Evolutionary conservation across 1,140 invertebrate genomes (phyloP).

Genomic region (Drosophila watanabei): DNA sequence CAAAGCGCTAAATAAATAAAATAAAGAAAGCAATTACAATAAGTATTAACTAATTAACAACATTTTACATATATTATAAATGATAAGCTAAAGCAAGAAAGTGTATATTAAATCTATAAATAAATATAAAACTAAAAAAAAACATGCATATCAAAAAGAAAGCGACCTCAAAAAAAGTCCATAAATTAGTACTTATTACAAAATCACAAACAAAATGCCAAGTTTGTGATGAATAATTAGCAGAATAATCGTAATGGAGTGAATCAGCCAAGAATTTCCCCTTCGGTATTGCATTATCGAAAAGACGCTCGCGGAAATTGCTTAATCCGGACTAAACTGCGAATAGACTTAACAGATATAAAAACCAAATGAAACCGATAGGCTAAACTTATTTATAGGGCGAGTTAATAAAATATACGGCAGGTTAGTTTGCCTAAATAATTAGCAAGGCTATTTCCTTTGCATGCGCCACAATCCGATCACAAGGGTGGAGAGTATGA

Average conservation of each 20-base stretch:
- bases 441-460: slow-evolving; percentile 62
- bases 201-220: slow-evolving; percentile 13
- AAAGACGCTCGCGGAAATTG: background rate
- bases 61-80: background rate
- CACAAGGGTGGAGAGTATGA: slow-evolving; percentile 59
- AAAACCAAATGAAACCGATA: slow-evolving; percentile 10
- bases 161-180: slow-evolving; percentile 35
- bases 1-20: background rate
- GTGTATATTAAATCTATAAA: too few relatives aligned
- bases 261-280: slow-evolving; percentile 39
- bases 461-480: slow-evolving; percentile 27
- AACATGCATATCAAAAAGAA: slow-evolving; percentile 28
- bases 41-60: background rate
- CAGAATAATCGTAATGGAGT: slow-evolving; percentile 9
- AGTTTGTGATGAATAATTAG: slow-evolving; percentile 25
- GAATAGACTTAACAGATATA: slow-evolving; percentile 5
- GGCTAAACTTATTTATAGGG: slow-evolving; percentile 30
- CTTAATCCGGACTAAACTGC: background rate
- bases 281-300: background rate
- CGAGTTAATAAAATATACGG: slow-evolving; percentile 19
- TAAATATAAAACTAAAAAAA: slow-evolving; percentile 6
- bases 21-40: too few relatives aligned
- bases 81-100: background rate
- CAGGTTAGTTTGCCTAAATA: slow-evolving; percentile 22
- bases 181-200: slow-evolving; percentile 25